These are phyloP conservation scores for Idaea straminata DNA, from an alignment of 2,888 invertebrate species.

Conservation along the genomic window DNA sequence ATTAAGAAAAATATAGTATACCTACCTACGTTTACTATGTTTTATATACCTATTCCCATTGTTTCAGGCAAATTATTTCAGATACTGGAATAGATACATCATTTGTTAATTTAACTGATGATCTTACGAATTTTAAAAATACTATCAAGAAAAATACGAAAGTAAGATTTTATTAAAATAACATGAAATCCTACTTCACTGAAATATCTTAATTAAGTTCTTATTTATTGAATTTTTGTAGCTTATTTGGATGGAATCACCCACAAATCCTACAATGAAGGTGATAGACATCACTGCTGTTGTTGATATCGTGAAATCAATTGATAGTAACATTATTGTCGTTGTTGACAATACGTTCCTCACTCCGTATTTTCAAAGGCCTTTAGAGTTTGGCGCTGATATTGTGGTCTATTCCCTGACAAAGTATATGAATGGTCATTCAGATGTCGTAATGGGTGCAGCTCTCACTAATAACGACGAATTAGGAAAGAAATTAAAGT, in stretches of 20 bases:
- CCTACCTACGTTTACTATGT: too few species aligned
- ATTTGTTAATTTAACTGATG: constrained; percentile 88
- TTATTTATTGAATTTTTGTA: constrained; percentile 46
- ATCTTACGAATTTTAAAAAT: constrained; percentile 80
- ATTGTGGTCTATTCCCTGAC: constrained; percentile 95
- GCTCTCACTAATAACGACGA: constrained; percentile 86
- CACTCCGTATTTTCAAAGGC: constrained; percentile 94
- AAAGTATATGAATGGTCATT: constrained; percentile 99
- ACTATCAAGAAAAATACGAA: constrained; percentile 91
- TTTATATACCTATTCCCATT: not conserved
- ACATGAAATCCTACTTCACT: constrained; percentile 5
- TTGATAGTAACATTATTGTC: constrained; percentile 77
- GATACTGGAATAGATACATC: constrained; percentile 87
- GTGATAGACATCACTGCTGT: constrained; percentile 91
- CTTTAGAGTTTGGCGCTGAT: constrained; percentile 94
- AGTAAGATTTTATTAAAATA: constrained; percentile 68
- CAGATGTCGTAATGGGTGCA: constrained; percentile 98
- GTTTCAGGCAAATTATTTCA: constrained; percentile 79
- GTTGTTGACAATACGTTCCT: constrained; percentile 97
- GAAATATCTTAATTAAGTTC: constrained; percentile 11
- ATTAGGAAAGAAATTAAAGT: constrained; percentile 86
- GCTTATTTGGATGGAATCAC: constrained; percentile 96
- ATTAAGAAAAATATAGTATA: too few species aligned
- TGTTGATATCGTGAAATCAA: constrained; percentile 79
- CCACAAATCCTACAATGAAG: constrained; percentile 96